These are phyloP conservation scores for Chrysina gloriosa DNA, from an alignment of 2,888 invertebrate species.

Conservation along the genomic window DNA sequence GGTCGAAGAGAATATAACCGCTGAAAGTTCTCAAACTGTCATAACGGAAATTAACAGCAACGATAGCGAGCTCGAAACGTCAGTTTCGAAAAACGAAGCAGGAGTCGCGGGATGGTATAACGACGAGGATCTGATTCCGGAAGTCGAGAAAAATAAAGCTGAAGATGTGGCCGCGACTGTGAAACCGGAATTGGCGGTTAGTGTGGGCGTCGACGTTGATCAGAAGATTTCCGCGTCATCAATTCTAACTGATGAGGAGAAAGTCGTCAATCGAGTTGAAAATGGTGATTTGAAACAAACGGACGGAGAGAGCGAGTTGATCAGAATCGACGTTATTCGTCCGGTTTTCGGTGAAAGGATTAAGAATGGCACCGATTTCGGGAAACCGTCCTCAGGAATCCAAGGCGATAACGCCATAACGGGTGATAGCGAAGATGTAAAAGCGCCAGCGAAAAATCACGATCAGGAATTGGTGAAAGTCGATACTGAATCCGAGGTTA, in stretches of 20 bases:
- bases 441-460: too few relatives aligned
- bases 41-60: conserved; percentile 2
- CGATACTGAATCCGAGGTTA: too few relatives aligned
- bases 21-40: conserved; percentile 16
- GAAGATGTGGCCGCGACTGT: too few relatives aligned
- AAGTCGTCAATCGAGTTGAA: too few relatives aligned
- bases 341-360: neutral
- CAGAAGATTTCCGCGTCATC: too few relatives aligned
- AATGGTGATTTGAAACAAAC: too few relatives aligned
- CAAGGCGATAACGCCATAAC: too few relatives aligned
- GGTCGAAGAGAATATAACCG: conserved; percentile 20
- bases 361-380: neutral
- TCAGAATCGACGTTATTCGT: neutral
- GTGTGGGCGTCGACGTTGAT: neutral
- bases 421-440: too few relatives aligned
- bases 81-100: neutral
- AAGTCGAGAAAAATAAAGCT: conserved; percentile 12
- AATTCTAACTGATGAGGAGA: too few relatives aligned
- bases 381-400: too few relatives aligned
- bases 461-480: too few relatives aligned
- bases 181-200: too few relatives aligned
- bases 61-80: neutral
- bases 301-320: neutral
- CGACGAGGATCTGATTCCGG: conserved; percentile 1
- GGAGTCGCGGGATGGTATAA: neutral